phyloP scores from a whole-genome alignment of 1,140 invertebrate genomes.

The Diachasma alloeum region DNA sequence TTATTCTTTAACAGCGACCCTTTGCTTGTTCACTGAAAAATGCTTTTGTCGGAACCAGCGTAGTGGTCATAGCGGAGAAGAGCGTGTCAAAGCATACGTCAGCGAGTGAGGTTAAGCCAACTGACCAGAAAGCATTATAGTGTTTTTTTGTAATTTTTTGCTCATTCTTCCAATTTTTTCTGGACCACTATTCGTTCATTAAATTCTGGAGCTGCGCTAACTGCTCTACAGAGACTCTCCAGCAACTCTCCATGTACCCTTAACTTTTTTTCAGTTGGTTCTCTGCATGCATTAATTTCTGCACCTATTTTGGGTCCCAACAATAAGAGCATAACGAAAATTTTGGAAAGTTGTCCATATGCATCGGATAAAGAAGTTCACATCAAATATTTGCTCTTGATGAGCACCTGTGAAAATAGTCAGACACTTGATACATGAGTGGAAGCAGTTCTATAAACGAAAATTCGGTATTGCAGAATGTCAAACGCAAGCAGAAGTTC shows the following conservation, averaged over 20 bases:
- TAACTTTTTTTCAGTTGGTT: neutral
- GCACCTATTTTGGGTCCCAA: neutral
- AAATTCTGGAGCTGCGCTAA: neutral
- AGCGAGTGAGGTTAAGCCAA: constrained; percentile 9
- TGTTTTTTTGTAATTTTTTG: constrained; percentile 8
- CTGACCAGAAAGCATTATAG: constrained; percentile 19
- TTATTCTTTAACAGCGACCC: neutral
- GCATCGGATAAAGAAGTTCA: too few species aligned
- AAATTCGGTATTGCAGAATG: too few species aligned
- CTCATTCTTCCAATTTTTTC: constrained; percentile 8
- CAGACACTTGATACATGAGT: too few species aligned
- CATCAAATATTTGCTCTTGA: neutral
- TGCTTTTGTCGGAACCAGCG: neutral
- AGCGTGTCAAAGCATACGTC: constrained; percentile 4
- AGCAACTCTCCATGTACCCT: neutral
- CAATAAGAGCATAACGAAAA: neutral
- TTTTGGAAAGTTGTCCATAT: too few species aligned
- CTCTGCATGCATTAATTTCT: neutral
- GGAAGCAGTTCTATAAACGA: too few species aligned
- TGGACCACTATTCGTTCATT: constrained; percentile 15
- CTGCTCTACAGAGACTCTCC: constrained; percentile 12
- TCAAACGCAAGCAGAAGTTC: too few species aligned
- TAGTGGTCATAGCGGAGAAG: neutral
- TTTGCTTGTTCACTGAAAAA: neutral
- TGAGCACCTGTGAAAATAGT: neutral